phyloP scores from a whole-genome alignment of 2,113 vertebrate species.

The Copsychus sechellarum region DNA sequence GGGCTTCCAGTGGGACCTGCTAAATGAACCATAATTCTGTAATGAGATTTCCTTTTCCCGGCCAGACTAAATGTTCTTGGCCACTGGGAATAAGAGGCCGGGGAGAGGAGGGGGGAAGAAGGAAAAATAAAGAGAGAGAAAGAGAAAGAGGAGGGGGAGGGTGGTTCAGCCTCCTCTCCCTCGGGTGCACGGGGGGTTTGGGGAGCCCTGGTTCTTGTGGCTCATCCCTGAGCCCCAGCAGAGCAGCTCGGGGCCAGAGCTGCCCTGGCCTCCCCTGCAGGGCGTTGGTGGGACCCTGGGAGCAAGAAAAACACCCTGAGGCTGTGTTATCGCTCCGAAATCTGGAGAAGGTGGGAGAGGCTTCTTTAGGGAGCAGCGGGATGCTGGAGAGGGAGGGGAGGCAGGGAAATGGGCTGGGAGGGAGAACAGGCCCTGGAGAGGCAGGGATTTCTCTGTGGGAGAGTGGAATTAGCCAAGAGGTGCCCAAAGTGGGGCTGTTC shows the following conservation, averaged over 20 bases:
- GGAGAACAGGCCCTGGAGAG: background rate
- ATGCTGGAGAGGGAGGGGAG: background rate
- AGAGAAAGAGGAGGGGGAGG: background rate
- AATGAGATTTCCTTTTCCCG: constrained; percentile 68
- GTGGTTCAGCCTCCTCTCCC: background rate
- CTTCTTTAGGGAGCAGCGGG: background rate
- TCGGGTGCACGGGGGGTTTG: background rate
- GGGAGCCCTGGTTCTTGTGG: background rate
- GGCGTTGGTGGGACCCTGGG: background rate
- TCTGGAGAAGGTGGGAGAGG: fast-evolving
- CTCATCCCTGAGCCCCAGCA: background rate
- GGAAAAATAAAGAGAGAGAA: background rate
- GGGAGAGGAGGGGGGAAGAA: background rate
- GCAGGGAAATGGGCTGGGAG: background rate
- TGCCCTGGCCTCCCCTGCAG: background rate
- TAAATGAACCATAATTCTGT: constrained; percentile 63
- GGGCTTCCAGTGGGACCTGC: constrained; percentile 61
- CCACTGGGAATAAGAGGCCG: constrained; percentile 40
- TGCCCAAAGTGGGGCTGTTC: fast-evolving
- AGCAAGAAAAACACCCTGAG: background rate
- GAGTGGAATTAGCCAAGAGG: fast-evolving
- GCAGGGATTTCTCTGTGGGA: fast-evolving
- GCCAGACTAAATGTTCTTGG: constrained; percentile 49
- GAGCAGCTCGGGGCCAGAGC: background rate
- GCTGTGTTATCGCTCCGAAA: background rate